Conservation (phyloP, 2,113 vertebrate genomes). For the Colistium nudipinnis region DNA sequence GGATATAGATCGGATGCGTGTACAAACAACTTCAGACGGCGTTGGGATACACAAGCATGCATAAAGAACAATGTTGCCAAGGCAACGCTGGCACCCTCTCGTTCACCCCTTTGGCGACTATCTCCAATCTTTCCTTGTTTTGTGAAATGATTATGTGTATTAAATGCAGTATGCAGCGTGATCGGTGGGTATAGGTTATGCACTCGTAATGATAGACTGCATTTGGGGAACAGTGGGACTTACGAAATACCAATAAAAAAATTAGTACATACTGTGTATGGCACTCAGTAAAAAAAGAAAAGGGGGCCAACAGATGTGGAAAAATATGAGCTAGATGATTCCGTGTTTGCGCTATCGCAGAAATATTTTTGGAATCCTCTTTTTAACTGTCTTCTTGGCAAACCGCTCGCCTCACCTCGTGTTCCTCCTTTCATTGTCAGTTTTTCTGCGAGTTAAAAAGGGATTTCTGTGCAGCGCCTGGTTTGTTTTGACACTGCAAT, state of each 20-base stretch:
- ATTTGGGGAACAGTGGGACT: conserved; percentile 8
- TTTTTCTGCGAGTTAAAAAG: conserved; percentile 40
- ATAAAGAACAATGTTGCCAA: conserved; percentile 79
- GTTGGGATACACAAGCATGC: conserved; percentile 34
- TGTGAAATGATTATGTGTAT: conserved; percentile 29
- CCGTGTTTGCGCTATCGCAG: not conserved
- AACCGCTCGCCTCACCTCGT: conserved; percentile 3
- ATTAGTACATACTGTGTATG: no score
- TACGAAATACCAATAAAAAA: conserved; percentile 13
- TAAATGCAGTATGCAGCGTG: conserved; percentile 1
- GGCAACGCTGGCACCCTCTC: conserved; percentile 54
- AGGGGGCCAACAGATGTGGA: conserved; percentile 1
- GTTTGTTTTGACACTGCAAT: conserved; percentile 30
- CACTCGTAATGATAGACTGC: conserved; percentile 17
- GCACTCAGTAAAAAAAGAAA: not conserved
- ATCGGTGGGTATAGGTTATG: conserved; percentile 5
- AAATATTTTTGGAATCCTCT: not conserved
- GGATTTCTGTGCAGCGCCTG: conserved; percentile 33
- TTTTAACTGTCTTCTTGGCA: not conserved
- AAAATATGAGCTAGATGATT: not conserved
- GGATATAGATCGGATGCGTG: conserved; percentile 76
- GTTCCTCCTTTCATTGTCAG: conserved; percentile 25
- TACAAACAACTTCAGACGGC: conserved; percentile 70
- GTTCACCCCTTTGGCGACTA: conserved; percentile 12
- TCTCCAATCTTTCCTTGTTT: conserved; percentile 17